Evolutionary conservation across 2,797 vertebrate genomes (phyloP), one percentile per base, ranked within the genome.

Genomic region (Sebastes glaucus): DNA sequence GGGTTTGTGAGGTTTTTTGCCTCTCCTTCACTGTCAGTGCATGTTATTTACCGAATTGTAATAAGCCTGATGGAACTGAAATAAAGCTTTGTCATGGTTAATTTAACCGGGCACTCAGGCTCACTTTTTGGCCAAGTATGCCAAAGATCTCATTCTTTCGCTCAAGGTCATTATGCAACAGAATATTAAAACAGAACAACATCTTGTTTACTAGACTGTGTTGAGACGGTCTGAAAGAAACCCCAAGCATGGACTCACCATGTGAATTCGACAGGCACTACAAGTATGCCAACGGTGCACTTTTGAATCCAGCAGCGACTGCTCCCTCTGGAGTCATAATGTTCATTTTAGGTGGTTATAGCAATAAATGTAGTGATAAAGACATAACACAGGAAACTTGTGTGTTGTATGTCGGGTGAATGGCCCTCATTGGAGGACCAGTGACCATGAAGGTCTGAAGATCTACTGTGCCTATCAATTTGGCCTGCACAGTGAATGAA

Each of bases 31-130:
- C 55, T 74, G 55, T 82, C 61, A 73, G 38, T 62, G 20, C 30
- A 18, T 74, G 38, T 73, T 87, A 80, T 87, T 82, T 74, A 49
- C 52, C 59, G 74, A 65, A 70, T 61, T 56, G 25, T 66, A 77
- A 83, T 77, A 66, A 64, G 49, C 33, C 52, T 66, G 61, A 71
- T 71, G 63, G 63, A 76, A 57, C 11, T 71, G 32, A 33, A 59
- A 38, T 78, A 70, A 66, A 80, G 61, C 22, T 53, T 69, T 72
- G 33, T 71, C 42, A 71, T 71, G 53, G 28, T 33, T 66, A 61
- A 77, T 78, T 81, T 65, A 42, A 78, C 25, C 8, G 30, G 61
- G 25, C 25, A n/a, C 22, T 77, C 28, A 57, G 16, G 14, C 18
- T 71, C 57, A 69, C 53, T 69, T 35, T 80, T 57, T 74, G 61